Conservation (phyloP, 1,140 invertebrate genomes). For the Trinorchestia longiramus region DNA sequence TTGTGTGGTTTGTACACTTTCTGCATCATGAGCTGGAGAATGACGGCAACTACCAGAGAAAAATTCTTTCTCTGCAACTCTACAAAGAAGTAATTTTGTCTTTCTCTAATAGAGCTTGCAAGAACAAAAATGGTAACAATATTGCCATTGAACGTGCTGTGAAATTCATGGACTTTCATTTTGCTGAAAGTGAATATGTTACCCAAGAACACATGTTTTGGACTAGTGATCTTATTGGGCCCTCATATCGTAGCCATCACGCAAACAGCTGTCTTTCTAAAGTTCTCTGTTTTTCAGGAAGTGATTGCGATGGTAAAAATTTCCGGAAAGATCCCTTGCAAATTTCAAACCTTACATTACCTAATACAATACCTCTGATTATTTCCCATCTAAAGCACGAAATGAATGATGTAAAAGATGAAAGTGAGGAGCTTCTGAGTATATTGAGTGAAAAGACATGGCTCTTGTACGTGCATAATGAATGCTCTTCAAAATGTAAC, state of each 20-base stretch:
- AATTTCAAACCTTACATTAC: neutral
- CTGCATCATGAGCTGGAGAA: neutral
- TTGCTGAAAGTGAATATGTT: neutral
- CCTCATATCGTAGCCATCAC: neutral
- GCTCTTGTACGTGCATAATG: neutral
- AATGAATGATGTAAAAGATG: constrained; percentile 31
- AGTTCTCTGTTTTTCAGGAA: neutral
- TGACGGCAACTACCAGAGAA: constrained; percentile 26
- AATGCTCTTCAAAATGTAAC: neutral
- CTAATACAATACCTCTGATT: neutral
- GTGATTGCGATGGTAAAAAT: neutral
- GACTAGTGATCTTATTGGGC: neutral
- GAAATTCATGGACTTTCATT: neutral
- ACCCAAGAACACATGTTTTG: neutral
- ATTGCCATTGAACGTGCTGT: neutral
- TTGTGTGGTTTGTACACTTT: constrained; percentile 5
- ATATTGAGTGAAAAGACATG: neutral
- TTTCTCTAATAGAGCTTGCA: neutral
- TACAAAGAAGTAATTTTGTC: neutral
- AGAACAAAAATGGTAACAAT: neutral
- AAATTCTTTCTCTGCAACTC: constrained; percentile 23
- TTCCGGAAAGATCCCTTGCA: neutral
- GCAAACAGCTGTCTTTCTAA: neutral
- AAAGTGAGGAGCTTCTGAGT: neutral
- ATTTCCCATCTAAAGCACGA: neutral